Evolutionary conservation across 2,113 vertebrate species (phyloP).

Genomic region (Arenaria interpres): DNA sequence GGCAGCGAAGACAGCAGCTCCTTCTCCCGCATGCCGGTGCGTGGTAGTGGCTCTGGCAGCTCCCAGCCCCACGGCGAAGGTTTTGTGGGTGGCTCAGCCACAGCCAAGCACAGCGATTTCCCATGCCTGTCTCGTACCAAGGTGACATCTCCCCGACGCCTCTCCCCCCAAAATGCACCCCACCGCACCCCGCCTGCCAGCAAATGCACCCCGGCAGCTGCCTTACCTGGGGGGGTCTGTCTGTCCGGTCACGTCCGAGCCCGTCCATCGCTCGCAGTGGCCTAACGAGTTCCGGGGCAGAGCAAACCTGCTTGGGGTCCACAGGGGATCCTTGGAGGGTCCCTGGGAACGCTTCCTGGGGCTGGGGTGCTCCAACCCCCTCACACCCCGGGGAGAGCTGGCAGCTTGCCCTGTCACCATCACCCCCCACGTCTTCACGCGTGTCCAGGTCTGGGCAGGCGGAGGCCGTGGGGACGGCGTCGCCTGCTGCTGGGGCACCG

Average conservation of each 20-base stretch:
- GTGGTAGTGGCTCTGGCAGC: background rate
- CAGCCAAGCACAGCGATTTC: background rate
- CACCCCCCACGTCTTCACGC: background rate
- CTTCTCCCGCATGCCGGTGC: background rate
- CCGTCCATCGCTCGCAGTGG: background rate
- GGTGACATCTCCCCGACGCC: background rate
- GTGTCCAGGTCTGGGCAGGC: background rate
- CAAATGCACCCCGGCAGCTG: background rate
- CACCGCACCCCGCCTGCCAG: background rate
- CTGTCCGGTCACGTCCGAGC: background rate
- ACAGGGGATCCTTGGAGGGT: background rate
- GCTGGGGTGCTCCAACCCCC: background rate
- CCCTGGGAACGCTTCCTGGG: background rate
- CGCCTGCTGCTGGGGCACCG: background rate
- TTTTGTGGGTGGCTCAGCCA: background rate
- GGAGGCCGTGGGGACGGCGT: background rate
- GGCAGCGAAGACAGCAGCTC: background rate
- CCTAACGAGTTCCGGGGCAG: background rate
- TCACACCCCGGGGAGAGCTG: background rate
- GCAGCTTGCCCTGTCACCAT: background rate
- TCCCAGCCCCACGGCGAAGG: background rate
- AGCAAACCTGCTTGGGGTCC: conserved; percentile 1
- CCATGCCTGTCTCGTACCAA: background rate
- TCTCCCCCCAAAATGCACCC: background rate
- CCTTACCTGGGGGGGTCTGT: conserved; percentile 62